These are phyloP conservation scores for Crotalus tigris DNA, from an alignment of 2,113 vertebrate species.

Conservation along the genomic window DNA sequence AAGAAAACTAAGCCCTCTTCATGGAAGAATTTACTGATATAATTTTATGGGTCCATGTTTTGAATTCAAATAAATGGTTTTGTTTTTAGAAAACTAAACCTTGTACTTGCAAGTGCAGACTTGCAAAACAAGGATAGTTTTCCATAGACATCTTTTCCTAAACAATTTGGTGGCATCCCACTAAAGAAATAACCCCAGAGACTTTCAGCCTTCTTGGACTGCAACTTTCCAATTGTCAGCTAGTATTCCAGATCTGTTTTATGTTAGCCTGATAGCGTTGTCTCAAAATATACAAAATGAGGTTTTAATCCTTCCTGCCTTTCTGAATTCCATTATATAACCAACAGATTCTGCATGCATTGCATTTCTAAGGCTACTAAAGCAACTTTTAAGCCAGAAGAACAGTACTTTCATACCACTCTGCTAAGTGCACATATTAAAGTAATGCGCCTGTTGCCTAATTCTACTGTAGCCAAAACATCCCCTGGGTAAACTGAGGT, in stretches of 20 bases:
- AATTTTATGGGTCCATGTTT: not conserved
- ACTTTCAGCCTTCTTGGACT: slow-evolving; percentile 34
- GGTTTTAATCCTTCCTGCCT: slow-evolving; percentile 38
- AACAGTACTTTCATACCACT: slow-evolving; percentile 28
- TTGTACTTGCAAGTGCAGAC: not conserved
- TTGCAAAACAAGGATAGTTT: not conserved
- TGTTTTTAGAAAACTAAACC: not conserved
- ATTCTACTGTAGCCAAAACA: slow-evolving; percentile 35
- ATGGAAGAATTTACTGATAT: not conserved
- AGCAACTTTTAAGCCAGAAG: slow-evolving; percentile 39
- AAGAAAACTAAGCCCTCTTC: not conserved
- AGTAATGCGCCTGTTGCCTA: slow-evolving; percentile 19
- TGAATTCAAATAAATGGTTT: not conserved
- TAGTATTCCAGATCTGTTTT: slow-evolving; percentile 15
- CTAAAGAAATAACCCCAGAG: not conserved
- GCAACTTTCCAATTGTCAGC: slow-evolving; percentile 23
- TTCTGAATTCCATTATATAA: slow-evolving; percentile 42
- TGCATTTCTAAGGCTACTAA: slow-evolving; percentile 49
- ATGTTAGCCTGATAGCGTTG: slow-evolving; percentile 6
- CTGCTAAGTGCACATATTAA: not conserved
- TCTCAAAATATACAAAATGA: slow-evolving; percentile 43
- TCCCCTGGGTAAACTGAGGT: slow-evolving; percentile 23
- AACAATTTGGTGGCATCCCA: not conserved
- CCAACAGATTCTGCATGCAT: slow-evolving; percentile 29
- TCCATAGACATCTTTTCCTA: not conserved